Conservation (phyloP, 2,888 invertebrate species). For the Blastobasis lacticolella region DNA sequence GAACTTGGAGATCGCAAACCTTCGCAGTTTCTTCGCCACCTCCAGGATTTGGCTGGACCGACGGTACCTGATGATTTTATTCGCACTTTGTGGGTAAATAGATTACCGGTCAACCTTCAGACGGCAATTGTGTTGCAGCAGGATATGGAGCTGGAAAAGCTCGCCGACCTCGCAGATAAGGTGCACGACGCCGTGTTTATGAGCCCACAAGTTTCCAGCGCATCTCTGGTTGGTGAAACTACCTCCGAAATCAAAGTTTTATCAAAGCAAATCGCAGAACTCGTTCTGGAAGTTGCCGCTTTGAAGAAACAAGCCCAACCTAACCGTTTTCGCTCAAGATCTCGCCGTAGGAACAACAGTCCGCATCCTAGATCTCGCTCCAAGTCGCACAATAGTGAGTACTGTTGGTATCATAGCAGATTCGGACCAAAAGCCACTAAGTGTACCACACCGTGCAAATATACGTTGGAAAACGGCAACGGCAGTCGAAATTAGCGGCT, state of each 20-base stretch:
- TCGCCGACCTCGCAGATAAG: neutral
- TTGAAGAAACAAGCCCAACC: neutral
- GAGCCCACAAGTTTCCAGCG: no score
- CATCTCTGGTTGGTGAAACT: neutral
- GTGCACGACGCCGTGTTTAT: constrained; percentile 2
- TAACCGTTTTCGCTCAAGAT: neutral
- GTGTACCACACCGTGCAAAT: neutral
- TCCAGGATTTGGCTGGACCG: constrained; percentile 13
- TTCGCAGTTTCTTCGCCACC: constrained; percentile 14
- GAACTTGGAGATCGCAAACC: constrained; percentile 14
- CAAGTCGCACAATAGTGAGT: neutral
- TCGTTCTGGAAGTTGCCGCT: neutral
- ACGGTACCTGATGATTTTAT: constrained; percentile 11
- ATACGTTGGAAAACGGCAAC: constrained; percentile 9
- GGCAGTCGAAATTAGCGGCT: constrained; percentile 14
- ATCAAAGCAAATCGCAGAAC: neutral
- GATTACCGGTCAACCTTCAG: constrained; percentile 11
- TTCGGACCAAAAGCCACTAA: neutral
- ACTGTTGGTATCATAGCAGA: neutral
- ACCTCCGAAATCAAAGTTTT: neutral
- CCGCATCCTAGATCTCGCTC: neutral
- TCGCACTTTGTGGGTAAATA: constrained; percentile 11
- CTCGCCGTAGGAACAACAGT: neutral
- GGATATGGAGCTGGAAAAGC: neutral
- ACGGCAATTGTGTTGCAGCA: neutral